Evolutionary conservation across 1,140 invertebrate genomes (phyloP).

Genomic region (Pseudomyrmex flavicornis): DNA sequence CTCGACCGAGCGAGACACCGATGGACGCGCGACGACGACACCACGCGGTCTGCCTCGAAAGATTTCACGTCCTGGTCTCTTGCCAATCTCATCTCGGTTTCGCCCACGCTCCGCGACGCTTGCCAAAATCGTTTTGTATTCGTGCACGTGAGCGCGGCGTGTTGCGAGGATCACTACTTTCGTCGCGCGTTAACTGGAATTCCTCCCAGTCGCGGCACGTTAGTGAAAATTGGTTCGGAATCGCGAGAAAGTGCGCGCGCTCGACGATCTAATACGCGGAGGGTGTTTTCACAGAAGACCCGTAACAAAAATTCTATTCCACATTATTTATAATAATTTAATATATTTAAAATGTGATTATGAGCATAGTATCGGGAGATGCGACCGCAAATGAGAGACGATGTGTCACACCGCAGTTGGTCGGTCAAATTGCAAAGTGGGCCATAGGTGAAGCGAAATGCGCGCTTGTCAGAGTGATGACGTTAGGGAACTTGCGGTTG

Average conservation of each 20-base stretch:
- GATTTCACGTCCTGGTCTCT: constrained; percentile 69
- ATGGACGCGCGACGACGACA: constrained; percentile 56
- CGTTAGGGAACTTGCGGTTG: constrained; percentile 15
- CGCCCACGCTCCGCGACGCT: constrained; percentile 48
- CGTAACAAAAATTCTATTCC: not conserved
- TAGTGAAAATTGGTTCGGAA: constrained; percentile 61
- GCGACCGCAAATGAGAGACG: not conserved
- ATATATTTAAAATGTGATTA: not conserved
- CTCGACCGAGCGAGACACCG: constrained; percentile 21
- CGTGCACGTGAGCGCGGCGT: constrained; percentile 34
- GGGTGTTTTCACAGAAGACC: too few relatives aligned
- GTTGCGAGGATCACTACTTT: not conserved
- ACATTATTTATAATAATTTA: too few relatives aligned
- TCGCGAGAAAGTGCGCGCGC: constrained; percentile 36
- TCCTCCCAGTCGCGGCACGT: not conserved
- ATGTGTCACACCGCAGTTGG: constrained; percentile 12
- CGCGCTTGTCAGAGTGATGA: constrained; percentile 22
- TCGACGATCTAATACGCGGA: constrained; percentile 12
- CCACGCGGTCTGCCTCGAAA: constrained; percentile 71
- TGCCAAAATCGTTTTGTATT: constrained; percentile 63
- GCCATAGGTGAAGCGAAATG: constrained; percentile 18
- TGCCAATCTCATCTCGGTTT: constrained; percentile 70
- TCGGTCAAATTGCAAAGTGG: constrained; percentile 44
- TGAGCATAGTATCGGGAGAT: not conserved
- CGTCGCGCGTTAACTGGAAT: constrained; percentile 57